Evolutionary conservation across 35 echinoderm and acorn worm species (phyloP).

Genomic region (Nesometra sesokonis): DNA sequence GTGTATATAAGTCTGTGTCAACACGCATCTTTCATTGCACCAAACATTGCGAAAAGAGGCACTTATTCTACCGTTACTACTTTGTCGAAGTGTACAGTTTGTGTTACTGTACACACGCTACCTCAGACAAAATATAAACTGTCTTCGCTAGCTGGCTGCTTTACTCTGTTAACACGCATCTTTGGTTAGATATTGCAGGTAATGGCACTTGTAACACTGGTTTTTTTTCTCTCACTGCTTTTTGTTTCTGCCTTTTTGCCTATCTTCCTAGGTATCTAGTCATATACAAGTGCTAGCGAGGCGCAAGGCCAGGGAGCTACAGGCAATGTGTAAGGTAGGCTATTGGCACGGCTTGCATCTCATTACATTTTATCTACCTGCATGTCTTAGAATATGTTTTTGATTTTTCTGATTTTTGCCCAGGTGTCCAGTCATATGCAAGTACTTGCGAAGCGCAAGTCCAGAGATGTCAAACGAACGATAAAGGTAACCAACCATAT

Average conservation of each 20-base stretch:
- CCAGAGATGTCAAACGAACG: constrained; percentile 33
- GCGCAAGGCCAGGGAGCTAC: constrained; percentile 89
- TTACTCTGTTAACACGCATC: background rate
- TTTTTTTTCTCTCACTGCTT: background rate
- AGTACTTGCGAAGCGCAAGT: constrained; percentile 88
- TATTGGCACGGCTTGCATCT: background rate
- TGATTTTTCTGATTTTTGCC: background rate
- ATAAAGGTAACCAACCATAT: background rate
- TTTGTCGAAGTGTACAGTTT: background rate
- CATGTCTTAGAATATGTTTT: constrained; percentile 5
- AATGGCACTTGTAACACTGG: background rate
- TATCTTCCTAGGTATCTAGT: constrained; percentile 82
- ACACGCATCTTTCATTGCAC: background rate
- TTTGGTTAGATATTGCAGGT: background rate
- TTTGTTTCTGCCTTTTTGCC: background rate
- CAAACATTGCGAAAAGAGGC: background rate
- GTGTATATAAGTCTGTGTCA: background rate
- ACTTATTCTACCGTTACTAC: background rate
- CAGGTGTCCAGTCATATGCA: constrained; percentile 99
- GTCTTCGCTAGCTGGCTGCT: no score
- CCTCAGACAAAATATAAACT: no score
- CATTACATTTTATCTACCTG: background rate
- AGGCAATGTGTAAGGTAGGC: constrained; percentile 95
- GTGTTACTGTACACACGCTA: background rate
- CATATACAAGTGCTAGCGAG: constrained; percentile 97